phyloP scores from a whole-genome alignment of 1,140 invertebrate genomes.

The Melipona quadrifasciata region DNA sequence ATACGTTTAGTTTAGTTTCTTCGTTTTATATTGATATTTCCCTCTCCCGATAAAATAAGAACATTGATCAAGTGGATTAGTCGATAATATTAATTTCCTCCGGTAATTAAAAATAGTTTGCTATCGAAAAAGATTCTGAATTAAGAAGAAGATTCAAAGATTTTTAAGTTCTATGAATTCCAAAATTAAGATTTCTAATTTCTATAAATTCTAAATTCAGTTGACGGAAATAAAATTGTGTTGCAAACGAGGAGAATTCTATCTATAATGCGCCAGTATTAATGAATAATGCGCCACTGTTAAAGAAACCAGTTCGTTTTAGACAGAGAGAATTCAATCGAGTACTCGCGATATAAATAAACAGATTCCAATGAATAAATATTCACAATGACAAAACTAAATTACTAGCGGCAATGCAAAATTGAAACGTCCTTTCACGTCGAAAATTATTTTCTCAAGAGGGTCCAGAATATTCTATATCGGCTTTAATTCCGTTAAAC shows the following conservation, averaged over 20 bases:
- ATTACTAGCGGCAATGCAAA: too few relatives aligned
- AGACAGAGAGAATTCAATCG: neutral
- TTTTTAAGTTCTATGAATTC: too few relatives aligned
- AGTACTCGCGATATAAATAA: neutral
- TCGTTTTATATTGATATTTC: neutral
- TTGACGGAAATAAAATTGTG: neutral
- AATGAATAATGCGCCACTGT: neutral
- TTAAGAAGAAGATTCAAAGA: neutral
- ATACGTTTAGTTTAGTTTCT: neutral
- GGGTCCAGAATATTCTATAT: neutral
- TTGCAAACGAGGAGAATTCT: neutral
- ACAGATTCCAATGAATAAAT: neutral
- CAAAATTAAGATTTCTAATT: too few relatives aligned
- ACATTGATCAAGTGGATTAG: neutral
- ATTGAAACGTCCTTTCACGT: neutral
- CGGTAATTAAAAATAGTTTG: neutral
- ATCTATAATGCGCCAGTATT: neutral
- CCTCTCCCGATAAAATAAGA: neutral
- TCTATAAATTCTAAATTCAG: too few relatives aligned
- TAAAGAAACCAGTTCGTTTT: neutral
- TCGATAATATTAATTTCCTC: neutral
- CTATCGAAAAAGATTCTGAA: neutral
- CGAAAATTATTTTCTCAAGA: neutral
- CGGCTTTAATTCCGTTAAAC: neutral
- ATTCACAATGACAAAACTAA: neutral